Base-by-base conservation (phyloP, 2,113 vertebrate genomes). In the Oncorhynchus masou region DNA sequence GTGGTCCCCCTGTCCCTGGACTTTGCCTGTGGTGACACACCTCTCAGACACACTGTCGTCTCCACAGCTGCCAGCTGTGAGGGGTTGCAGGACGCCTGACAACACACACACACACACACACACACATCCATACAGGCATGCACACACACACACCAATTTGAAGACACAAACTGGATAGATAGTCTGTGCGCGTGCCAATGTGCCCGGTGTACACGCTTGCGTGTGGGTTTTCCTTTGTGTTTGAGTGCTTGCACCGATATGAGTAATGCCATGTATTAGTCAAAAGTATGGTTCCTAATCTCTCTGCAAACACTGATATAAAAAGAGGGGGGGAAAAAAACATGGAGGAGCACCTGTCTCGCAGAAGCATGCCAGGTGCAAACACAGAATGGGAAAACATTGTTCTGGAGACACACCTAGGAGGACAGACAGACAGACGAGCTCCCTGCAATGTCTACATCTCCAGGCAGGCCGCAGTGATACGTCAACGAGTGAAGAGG, bases 81-180 rank as follows among this genome's bases (percentile, higher is more conserved):
- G 90, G 87, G 92, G 92, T 92, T 93, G 91, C 90, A 85, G 86
- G 89, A 92, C 92, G 91, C 92, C 95, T 97, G 95, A 94, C 91
- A 95, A 83, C 82, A 77, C 29, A 31, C 29, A 60, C 74, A 93
- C 87, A 95, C 88, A 94, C 86, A 94, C 92, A 94, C 93, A 94
- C 16, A 57, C 54, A 57, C 13, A 57, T 7, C 3, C 54, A 45
- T 3, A 2, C 39, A 45, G 8, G 8, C 39, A 39, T 9, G 8
- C 39, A 11, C 39, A 11, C 34, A 11, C 34, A 39, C 8, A 9
- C 39, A 39, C 8, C 3, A 19, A 54, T 54, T 15, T 54, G 15
- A 54, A 16, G 49, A 54, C 12, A 45, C 39, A 54, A 49, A 75
- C 13, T 15, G 27, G 22, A 70, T 3, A 59, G 29, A 39, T 34